Evolutionary conservation across 1,140 invertebrate species (phyloP).

Genomic region (Daktulosphaira vitifoliae): DNA sequence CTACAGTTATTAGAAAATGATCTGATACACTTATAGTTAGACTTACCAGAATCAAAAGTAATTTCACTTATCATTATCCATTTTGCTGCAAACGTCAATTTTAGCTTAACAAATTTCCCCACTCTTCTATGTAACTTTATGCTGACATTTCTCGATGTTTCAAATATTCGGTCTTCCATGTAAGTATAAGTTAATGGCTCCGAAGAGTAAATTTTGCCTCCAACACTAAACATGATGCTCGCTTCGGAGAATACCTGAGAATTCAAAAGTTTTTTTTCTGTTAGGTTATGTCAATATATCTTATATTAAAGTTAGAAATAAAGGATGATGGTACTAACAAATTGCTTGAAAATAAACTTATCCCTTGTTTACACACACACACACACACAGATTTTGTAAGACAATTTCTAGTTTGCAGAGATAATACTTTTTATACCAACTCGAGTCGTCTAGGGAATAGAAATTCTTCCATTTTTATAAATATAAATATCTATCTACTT

Average conservation of each 20-base stretch:
- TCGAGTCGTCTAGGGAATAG: too few species aligned
- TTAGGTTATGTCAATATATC: too few species aligned
- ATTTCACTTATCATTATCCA: conserved; percentile 90
- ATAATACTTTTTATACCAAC: too few species aligned
- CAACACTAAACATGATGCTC: conserved; percentile 71
- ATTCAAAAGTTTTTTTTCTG: conserved; percentile 23
- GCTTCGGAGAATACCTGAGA: conserved; percentile 66
- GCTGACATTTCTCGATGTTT: conserved; percentile 69
- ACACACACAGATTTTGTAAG: too few species aligned
- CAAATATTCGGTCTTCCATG: conserved; percentile 72
- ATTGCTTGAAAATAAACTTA: too few species aligned
- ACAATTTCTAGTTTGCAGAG: too few species aligned
- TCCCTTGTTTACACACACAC: too few species aligned
- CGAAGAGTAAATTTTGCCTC: conserved; percentile 63
- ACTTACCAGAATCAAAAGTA: conserved; percentile 66
- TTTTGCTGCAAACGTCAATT: conserved; percentile 67
- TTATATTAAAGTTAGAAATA: too few species aligned
- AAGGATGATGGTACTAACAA: too few species aligned
- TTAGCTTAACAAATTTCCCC: conserved; percentile 70
- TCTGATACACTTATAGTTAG: neutral
- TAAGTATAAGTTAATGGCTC: conserved; percentile 65
- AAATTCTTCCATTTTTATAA: too few species aligned
- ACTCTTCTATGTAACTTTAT: conserved; percentile 76
- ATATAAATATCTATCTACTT: too few species aligned
- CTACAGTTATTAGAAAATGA: neutral